Evolutionary conservation across 2,888 invertebrate species (phyloP).

Genomic region (Deilephila porcellus): DNA sequence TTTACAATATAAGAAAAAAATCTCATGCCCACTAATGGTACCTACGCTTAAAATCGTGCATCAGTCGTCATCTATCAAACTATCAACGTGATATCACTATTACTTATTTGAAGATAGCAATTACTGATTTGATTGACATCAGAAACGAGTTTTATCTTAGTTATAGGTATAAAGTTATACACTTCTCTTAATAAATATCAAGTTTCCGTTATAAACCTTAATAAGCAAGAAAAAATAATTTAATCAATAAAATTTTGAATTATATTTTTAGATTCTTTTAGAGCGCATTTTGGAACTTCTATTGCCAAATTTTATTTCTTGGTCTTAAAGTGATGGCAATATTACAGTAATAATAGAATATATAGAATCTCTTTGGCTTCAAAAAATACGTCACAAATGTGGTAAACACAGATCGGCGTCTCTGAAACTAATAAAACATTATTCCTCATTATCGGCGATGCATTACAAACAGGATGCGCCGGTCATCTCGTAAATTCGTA

Average conservation of each 20-base stretch:
- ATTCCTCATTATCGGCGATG: constrained; percentile 25
- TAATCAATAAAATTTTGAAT: too few species aligned
- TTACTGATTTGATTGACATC: neutral
- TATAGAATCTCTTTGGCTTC: too few species aligned
- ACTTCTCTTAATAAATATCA: too few species aligned
- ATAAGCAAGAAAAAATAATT: too few species aligned
- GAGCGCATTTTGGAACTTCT: too few species aligned
- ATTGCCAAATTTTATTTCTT: too few species aligned
- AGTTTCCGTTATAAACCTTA: too few species aligned
- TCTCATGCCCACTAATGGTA: neutral
- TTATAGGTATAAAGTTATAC: too few species aligned
- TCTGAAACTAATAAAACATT: constrained; percentile 21
- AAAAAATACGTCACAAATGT: too few species aligned
- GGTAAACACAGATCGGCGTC: neutral
- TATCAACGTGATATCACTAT: neutral
- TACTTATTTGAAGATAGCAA: constrained; percentile 1
- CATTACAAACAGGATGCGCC: constrained; percentile 28
- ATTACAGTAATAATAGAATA: too few species aligned
- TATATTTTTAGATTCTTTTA: too few species aligned
- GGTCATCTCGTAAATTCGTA: neutral
- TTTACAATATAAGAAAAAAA: neutral
- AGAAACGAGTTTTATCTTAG: neutral
- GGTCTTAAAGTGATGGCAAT: too few species aligned
- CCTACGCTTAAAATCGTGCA: neutral
- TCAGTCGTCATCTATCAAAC: neutral